A percentile compares a stretch with the other conserved stretches of the same genome.
These are phyloP conservation scores for Tethea ocularis DNA, from an alignment of 2,888 invertebrate species.

Conservation along the genomic window DNA sequence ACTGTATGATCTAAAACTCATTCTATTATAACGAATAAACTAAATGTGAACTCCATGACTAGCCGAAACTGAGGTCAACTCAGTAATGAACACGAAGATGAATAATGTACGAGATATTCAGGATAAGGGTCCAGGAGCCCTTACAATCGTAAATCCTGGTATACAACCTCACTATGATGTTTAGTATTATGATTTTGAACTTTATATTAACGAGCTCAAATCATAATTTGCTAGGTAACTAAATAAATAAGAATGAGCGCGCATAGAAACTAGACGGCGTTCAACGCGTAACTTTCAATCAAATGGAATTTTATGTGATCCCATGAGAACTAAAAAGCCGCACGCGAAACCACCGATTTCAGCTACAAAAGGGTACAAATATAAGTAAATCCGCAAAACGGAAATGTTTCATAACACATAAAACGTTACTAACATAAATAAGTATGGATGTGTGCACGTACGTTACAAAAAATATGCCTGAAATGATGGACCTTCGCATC, in stretches of 20 bases:
- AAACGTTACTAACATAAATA: neutral
- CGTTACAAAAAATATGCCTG: neutral
- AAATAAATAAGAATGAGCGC: neutral
- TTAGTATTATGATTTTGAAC: neutral
- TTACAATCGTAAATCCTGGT: neutral
- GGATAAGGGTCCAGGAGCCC: neutral
- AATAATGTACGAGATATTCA: neutral
- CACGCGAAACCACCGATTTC: neutral
- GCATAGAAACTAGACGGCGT: neutral
- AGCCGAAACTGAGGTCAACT: neutral
- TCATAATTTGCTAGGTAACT: neutral
- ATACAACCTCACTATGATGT: neutral
- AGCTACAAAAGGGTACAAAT: neutral
- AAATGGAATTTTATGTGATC: neutral
- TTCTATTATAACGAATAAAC: no score
- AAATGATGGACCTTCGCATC: conserved; percentile 4
- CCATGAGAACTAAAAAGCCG: neutral
- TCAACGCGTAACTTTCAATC: neutral
- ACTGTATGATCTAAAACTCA: no score
- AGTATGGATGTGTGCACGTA: neutral
- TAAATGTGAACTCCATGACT: neutral
- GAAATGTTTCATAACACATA: neutral
- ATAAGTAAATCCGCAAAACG: neutral
- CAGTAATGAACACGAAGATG: neutral
- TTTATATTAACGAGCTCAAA: neutral